Conservation (phyloP, 2,113 vertebrate genomes). For the Pungitius pungitius region DNA sequence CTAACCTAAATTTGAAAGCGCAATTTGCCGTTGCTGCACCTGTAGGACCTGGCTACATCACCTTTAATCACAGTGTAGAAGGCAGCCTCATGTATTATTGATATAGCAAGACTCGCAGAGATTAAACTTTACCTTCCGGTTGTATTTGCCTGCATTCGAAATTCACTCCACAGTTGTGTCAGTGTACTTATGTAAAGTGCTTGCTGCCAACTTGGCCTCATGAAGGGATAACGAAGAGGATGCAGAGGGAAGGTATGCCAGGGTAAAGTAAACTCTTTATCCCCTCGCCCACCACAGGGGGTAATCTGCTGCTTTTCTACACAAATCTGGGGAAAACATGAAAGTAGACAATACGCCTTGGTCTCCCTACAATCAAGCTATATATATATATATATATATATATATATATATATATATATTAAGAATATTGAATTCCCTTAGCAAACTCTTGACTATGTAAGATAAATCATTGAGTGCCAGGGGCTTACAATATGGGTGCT, state of each 20-base stretch:
- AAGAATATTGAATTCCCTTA: too few relatives aligned
- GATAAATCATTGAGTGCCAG: background rate
- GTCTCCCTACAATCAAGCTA: background rate
- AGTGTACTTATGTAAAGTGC: slow-evolving; percentile 35
- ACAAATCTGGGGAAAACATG: background rate
- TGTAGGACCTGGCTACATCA: slow-evolving; percentile 40
- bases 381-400: too few relatives aligned
- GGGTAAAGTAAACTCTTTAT: slow-evolving; percentile 30
- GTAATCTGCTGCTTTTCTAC: slow-evolving; percentile 13
- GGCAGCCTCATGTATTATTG: slow-evolving; percentile 49
- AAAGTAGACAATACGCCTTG: background rate
- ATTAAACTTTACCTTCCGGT: slow-evolving; percentile 38
- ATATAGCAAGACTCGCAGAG: slow-evolving; percentile 21
- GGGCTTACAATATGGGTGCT: background rate
- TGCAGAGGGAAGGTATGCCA: slow-evolving; percentile 20
- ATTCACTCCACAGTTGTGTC: slow-evolving; percentile 38
- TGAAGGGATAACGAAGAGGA: slow-evolving; percentile 51
- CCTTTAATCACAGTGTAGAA: slow-evolving; percentile 50
- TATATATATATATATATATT: too few relatives aligned
- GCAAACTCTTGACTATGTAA: background rate
- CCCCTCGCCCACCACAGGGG: background rate
- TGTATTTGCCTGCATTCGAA: slow-evolving; percentile 32
- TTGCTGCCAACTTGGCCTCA: slow-evolving; percentile 41
- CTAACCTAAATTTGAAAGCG: slow-evolving; percentile 33
- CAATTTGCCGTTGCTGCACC: slow-evolving; percentile 30